Evolutionary conservation across 2,797 vertebrate genomes (phyloP), one percentile per base, ranked within the genome.

Genomic region (Catharus ustulatus): DNA sequence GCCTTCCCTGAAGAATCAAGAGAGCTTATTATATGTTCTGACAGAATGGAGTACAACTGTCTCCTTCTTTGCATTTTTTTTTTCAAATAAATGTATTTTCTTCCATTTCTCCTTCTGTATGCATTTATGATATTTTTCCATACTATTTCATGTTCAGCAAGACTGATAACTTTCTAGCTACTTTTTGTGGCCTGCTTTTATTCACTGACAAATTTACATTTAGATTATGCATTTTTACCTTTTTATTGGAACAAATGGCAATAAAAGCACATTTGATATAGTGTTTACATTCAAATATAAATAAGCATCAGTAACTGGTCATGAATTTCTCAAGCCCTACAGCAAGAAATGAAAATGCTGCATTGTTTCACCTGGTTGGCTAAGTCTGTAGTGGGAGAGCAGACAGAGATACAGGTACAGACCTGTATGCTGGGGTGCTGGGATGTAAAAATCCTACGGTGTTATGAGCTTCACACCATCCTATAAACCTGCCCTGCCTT

Each of bases 201-300:
- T 74, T 91, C 16, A 72, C 52, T 30, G 20, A 45, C 18, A 89
- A 45, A 43, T 74, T 87, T 80, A 80, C 40, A 62, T 84, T 66
- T 66, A 73, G 24, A 75, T 73, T 75, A 84, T 58, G 61, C 13
- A 40, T 54, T 66, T 78, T 78, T 77, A 80, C 45, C 24, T 75
- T 63, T 87, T 74, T 64, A 45, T 48, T 68, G 34, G 48, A 89
- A 69, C 18, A 74, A 87, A 46, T 42, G 5, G 40, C 62, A 93
- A 75, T 79, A 88, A 85, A 94, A 80, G 7, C 22, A 34, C 17
- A 57, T 59, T 67, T 71, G 42, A 66, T 85, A 38, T 13, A 75
- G 55, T 22, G 18, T 54, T 69, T 95, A 42, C 61, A 83, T 42
- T 26, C 59, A 89, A 66, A 84, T 74, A 91, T 32, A 91, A 83